Conservation (phyloP, 2,797 vertebrate species). For the Sternarchorhynchus goeldii region DNA sequence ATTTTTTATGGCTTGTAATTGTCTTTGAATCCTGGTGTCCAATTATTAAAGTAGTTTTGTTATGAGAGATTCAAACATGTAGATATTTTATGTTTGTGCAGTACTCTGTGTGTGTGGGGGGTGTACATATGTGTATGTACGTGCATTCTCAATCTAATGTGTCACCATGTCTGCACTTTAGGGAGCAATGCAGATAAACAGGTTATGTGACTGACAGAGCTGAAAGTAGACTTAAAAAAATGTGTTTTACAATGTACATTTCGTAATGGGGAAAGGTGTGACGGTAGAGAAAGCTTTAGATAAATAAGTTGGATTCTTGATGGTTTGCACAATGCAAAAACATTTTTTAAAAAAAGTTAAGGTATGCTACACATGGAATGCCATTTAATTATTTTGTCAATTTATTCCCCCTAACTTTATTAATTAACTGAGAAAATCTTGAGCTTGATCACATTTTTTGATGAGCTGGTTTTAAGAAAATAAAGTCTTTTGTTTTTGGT, state of each 20-base stretch:
- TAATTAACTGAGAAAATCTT: too few species aligned
- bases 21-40: too few species aligned
- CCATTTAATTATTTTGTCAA: too few species aligned
- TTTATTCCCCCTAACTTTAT: too few species aligned
- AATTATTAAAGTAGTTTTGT: too few species aligned
- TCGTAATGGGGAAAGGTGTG: neutral
- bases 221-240: neutral
- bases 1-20: neutral
- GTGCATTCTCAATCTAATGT: neutral
- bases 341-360: too few species aligned
- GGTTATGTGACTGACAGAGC: slow-evolving; percentile 55
- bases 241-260: neutral
- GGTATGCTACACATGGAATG: too few species aligned
- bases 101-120: neutral
- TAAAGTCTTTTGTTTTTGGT: too few species aligned
- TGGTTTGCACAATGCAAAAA: neutral
- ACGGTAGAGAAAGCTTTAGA: neutral
- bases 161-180: neutral
- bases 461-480: too few species aligned
- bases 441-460: too few species aligned
- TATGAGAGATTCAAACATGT: too few species aligned
- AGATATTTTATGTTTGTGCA: too few species aligned
- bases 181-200: slow-evolving; percentile 61
- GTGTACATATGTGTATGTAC: neutral
- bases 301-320: neutral